Evolutionary conservation across 1,140 invertebrate genomes (phyloP).

Genomic region (Nymphalis io): DNA sequence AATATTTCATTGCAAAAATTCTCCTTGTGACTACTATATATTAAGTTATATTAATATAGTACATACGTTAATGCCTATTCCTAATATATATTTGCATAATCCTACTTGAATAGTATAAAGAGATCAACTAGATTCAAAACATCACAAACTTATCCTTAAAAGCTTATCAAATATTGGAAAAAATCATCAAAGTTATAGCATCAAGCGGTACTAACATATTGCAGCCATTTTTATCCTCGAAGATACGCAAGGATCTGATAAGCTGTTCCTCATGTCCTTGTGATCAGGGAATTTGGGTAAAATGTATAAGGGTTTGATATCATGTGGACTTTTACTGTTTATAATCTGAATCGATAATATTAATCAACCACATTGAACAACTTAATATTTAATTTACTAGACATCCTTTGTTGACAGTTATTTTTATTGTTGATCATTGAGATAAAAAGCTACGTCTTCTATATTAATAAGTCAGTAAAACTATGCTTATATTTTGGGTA

Average conservation of each 20-base stretch:
- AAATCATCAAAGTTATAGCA: conserved; percentile 18
- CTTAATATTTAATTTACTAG: too few species aligned
- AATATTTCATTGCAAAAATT: too few species aligned
- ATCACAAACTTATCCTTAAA: not conserved
- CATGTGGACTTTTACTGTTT: not conserved
- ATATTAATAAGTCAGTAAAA: too few species aligned
- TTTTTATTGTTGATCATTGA: too few species aligned
- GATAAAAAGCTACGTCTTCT: too few species aligned
- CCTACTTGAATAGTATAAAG: not conserved
- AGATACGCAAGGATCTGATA: conserved; percentile 26
- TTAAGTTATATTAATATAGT: too few species aligned
- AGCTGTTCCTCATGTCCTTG: conserved; percentile 28
- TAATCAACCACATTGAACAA: too few species aligned
- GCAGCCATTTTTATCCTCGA: conserved; percentile 24
- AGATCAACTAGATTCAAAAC: conserved; percentile 3
- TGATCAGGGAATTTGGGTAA: conserved; percentile 25
- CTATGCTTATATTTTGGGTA: too few species aligned
- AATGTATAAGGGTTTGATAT: conserved; percentile 18
- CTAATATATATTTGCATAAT: not conserved
- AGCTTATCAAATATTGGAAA: conserved; percentile 18
- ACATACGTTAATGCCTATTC: too few species aligned
- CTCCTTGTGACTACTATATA: too few species aligned
- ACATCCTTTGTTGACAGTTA: too few species aligned
- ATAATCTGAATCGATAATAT: not conserved
- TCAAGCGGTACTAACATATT: conserved; percentile 29